Base-by-base conservation (phyloP, 2,113 vertebrate genomes). In the Myrmecophaga tridactyla region DNA sequence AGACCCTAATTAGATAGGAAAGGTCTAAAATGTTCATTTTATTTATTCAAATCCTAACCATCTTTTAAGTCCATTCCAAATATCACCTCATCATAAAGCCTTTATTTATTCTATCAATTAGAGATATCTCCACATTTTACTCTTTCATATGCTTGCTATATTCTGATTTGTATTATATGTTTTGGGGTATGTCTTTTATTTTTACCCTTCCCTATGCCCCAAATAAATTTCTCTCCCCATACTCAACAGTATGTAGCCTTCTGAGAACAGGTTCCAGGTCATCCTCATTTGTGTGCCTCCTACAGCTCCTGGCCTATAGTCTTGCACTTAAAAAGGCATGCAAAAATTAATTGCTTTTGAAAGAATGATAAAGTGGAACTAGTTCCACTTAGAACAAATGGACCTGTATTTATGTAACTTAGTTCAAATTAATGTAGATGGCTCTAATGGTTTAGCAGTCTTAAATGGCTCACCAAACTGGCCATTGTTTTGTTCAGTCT, bases 351-450 rank as follows among this genome's bases (percentile, higher is more conserved):
- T 3, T 92, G 51, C 75, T 83, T 82, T 39, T 67, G 31, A 92
- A 94, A 92, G 31, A 90, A 17, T 29, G 25, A 89, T 21, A 56
- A 20, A 63, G 6, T n/a, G 48, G 8, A 67, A 34, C 12, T 17
- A 53, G n/a, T 21, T 92, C 27, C 34, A 81, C 21, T 46, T 60
- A 43, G 58, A 82, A 92, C 17, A 84, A 78, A 62, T 41, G 63
- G 29, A 62, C 46, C 73, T 62, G 34, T 14, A 6, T 90, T 95
- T 96, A 96, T 86, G 96, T 58, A 92, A 51, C 80, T 89, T 96
- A 96, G 89, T 96, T 97, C 93, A 92, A 90, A 88, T 86, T 65
- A 94, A 34, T 86, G 63, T 63, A 89, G 58, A 46, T 63, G 7
- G 84, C 41, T 7, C n/a, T 69, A 78, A 90, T 48, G 48, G 91